Evolutionary conservation across 2,113 vertebrate genomes (phyloP).

Genomic region (Campylorhamphus procurvoides): DNA sequence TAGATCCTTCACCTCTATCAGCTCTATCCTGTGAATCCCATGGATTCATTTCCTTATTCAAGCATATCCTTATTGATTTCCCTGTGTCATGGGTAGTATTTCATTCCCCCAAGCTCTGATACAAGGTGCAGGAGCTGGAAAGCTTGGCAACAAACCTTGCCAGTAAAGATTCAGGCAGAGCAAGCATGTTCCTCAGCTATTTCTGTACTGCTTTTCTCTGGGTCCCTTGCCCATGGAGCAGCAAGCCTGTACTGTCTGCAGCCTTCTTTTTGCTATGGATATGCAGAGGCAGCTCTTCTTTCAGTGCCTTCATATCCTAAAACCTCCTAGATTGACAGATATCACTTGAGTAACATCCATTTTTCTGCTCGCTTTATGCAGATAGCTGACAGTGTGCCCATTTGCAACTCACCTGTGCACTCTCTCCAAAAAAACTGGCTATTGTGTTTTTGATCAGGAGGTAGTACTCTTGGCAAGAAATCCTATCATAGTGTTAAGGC

Average conservation of each 20-base stretch:
- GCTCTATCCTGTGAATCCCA: neutral
- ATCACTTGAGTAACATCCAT: neutral
- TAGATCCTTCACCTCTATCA: neutral
- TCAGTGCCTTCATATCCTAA: neutral
- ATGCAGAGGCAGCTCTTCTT: neutral
- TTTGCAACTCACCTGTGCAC: neutral
- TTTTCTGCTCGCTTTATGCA: neutral
- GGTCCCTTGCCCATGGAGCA: neutral
- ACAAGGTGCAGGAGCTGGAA: neutral
- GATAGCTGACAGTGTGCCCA: neutral
- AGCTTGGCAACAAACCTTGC: neutral
- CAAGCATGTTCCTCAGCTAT: neutral
- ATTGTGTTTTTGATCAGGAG: neutral
- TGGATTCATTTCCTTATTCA: neutral
- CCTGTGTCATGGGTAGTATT: rapidly evolving
- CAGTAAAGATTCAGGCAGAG: neutral
- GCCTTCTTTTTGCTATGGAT: rapidly evolving
- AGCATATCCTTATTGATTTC: neutral
- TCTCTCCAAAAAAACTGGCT: neutral
- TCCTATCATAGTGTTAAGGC: neutral
- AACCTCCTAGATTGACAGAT: neutral
- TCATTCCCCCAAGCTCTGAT: neutral
- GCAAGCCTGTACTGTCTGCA: neutral
- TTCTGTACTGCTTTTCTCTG: neutral
- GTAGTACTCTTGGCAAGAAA: neutral